Evolutionary conservation across 2,113 vertebrate species (phyloP).

Genomic region (Psittacara wagleri): DNA sequence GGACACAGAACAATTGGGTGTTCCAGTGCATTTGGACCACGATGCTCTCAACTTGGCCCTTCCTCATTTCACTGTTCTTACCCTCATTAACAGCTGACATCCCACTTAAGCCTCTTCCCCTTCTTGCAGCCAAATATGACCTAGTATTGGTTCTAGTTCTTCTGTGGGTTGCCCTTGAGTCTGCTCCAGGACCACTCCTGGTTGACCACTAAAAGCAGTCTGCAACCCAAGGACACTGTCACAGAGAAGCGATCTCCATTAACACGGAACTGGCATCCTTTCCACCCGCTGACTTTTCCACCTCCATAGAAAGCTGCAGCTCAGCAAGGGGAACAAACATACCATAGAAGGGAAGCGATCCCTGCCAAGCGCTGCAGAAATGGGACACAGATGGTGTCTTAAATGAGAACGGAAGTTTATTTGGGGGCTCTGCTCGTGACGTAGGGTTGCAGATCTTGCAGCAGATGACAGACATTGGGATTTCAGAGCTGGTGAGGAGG

Average conservation of each 20-base stretch:
- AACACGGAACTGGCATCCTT: background rate
- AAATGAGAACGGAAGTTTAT: constrained; percentile 56
- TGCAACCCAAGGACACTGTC: background rate
- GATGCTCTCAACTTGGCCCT: rapidly evolving
- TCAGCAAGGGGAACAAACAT: background rate
- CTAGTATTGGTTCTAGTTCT: background rate
- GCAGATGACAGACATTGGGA: background rate
- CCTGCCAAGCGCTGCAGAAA: background rate
- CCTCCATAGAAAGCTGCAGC: background rate
- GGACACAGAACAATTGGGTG: rapidly evolving
- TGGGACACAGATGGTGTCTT: constrained; percentile 67
- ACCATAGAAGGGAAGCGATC: constrained; percentile 54
- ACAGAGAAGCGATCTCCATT: rapidly evolving
- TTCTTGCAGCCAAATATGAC: background rate
- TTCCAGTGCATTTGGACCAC: background rate
- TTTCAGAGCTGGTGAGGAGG: background rate
- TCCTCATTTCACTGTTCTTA: background rate
- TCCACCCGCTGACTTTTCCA: constrained; percentile 3
- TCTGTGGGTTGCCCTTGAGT: rapidly evolving
- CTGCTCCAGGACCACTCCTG: background rate
- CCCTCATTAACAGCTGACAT: too few species aligned
- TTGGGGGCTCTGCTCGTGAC: background rate
- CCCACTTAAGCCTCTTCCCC: rapidly evolving
- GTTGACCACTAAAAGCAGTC: background rate
- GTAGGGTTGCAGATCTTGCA: background rate